Evolutionary conservation across 2,888 invertebrate species (phyloP), one percentile per base, ranked within the genome.

Genomic region (Epinotia bilunana): DNA sequence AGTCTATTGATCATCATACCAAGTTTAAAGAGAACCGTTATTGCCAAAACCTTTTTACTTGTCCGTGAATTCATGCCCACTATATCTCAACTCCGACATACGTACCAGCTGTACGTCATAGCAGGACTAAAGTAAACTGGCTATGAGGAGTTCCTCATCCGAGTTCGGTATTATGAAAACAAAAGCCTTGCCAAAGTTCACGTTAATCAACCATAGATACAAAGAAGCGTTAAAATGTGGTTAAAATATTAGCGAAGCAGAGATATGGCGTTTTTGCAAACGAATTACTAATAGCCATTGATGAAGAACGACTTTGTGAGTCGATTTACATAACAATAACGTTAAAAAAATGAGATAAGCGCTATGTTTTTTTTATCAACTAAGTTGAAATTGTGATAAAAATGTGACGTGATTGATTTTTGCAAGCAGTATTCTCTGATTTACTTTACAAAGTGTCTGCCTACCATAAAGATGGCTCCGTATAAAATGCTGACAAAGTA

Each of bases 1-100:
- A 28, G 43, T 62, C 78, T 79, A 80, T 87, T 83, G 86, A 86
- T 84, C 85, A 84, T 85, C 82, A 71, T 79, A 79, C 78, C 82
- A 81, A 83, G 81, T 84, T 83, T 83, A 82, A 81, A 84, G 81
- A 70, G 73, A 80, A 76, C 79, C 62, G 62, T 58, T 72, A 69
- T 73, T 77, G 39, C 53, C 12, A 11, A 65, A 55, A 53, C 18
- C 18, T 28, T 28, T 53, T 33, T 28, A 12, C 4, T 12, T 43
- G 43, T 33, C 11, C 12, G 4, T 28, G 11, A 23, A 3, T 16
- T 4, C 13, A 13, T 64, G 9, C 9, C 49, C 28, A 53, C 2
- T 18, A 28, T 65, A 53, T 9, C 28, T 53, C 33, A 28, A 53
- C 28, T 28, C 12, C 28, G 5, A 53, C 6, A n/a, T 53, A 53